These are phyloP conservation scores for Hydrocynus forskahlii DNA, from an alignment of 2,797 vertebrate genomes.

Conservation along the genomic window DNA sequence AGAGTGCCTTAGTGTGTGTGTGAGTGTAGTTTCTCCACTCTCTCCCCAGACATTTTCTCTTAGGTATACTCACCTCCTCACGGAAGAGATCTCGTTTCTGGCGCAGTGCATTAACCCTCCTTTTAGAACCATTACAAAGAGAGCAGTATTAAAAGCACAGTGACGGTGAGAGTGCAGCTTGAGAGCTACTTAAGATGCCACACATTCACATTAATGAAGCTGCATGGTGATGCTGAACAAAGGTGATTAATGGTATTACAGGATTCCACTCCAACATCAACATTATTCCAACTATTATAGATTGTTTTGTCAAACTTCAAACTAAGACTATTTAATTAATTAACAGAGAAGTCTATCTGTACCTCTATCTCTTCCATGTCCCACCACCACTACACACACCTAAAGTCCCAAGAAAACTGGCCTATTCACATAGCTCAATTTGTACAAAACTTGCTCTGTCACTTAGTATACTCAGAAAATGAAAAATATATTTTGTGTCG, in stretches of 20 bases:
- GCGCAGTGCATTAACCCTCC: slow-evolving; percentile 92
- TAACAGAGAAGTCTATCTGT: neutral
- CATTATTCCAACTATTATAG: neutral
- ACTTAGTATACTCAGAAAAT: neutral
- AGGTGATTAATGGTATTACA: neutral
- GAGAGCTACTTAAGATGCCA: slow-evolving; percentile 55
- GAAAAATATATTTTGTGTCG: too few relatives aligned
- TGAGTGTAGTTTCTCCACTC: slow-evolving; percentile 74
- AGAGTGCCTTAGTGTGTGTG: slow-evolving; percentile 72
- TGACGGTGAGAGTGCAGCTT: slow-evolving; percentile 67
- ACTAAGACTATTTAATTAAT: neutral
- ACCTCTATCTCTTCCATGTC: slow-evolving; percentile 10
- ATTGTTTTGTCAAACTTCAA: neutral
- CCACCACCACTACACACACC: slow-evolving; percentile 27
- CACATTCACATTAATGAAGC: slow-evolving; percentile 32
- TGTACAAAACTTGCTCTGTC: too few relatives aligned
- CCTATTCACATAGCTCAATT: neutral
- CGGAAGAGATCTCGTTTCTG: slow-evolving; percentile 98
- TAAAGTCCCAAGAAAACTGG: neutral
- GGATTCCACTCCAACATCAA: neutral
- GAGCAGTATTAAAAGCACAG: slow-evolving; percentile 79
- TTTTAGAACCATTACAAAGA: slow-evolving; percentile 87
- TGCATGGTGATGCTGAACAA: slow-evolving; percentile 34
- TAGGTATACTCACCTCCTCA: slow-evolving; percentile 95
- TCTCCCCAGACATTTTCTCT: slow-evolving; percentile 79